Percentiles rank a stretch among this genome's conserved stretches.
Conservation (phyloP, 1,140 invertebrate species). For the Papilio helenus region DNA sequence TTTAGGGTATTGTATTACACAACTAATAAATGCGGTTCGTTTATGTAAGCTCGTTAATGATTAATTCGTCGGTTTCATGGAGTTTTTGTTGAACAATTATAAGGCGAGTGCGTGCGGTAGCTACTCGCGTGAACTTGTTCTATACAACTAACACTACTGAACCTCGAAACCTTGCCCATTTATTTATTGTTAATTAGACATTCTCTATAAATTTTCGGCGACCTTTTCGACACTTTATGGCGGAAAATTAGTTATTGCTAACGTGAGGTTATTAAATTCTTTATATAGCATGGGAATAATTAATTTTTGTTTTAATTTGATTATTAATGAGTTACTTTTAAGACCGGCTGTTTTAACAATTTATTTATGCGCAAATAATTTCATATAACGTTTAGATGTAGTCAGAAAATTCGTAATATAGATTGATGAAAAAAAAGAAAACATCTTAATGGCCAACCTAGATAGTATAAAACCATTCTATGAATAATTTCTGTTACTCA, state of each 20-base stretch:
- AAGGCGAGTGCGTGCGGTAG: conserved; percentile 52
- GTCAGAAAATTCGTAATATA: neutral
- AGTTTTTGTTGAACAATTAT: conserved; percentile 73
- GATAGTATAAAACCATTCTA: neutral
- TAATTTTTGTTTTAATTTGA: conserved; percentile 11
- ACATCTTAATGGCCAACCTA: neutral
- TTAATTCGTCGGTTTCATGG: conserved; percentile 71
- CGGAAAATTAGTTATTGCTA: conserved; percentile 30
- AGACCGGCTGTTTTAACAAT: neutral
- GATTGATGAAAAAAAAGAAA: neutral
- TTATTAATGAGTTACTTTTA: neutral
- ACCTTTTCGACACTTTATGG: conserved; percentile 35
- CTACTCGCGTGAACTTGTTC: conserved; percentile 54
- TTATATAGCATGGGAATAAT: conserved; percentile 3
- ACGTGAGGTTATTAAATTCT: conserved; percentile 14
- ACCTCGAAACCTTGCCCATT: conserved; percentile 52
- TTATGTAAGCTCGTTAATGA: conserved; percentile 60
- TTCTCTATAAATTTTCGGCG: conserved; percentile 35
- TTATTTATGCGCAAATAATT: no score
- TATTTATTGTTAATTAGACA: conserved; percentile 59
- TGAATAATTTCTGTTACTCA: neutral
- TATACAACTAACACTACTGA: conserved; percentile 59
- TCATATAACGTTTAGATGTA: no score
- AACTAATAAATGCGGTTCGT: conserved; percentile 57
- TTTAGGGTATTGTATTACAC: conserved; percentile 51